phyloP scores from a whole-genome alignment of 2,113 vertebrate genomes.

The Anarhynchus alexandrinus region DNA sequence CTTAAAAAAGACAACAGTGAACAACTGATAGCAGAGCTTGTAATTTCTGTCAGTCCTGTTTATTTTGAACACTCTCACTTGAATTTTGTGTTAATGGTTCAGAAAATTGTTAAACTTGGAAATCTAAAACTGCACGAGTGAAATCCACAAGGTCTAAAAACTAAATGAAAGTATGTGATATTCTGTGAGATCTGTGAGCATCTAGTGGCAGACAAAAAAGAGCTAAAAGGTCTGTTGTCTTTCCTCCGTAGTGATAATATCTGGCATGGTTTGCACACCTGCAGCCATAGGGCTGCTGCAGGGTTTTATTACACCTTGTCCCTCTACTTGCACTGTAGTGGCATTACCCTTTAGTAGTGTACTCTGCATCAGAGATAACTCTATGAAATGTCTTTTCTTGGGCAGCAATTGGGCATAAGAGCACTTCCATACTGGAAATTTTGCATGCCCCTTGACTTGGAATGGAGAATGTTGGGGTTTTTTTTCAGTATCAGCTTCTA shows the following conservation, averaged over 20 bases:
- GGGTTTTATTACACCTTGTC: not conserved
- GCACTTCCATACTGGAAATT: not conserved
- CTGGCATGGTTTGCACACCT: not conserved
- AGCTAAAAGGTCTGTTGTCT: not conserved
- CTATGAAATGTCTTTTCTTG: not conserved
- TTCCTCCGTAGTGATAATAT: not conserved
- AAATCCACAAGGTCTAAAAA: not conserved
- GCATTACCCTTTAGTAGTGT: not conserved
- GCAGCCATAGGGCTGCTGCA: not conserved
- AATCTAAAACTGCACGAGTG: not conserved
- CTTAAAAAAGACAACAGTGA: not conserved
- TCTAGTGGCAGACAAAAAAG: not conserved
- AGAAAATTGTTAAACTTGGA: not conserved
- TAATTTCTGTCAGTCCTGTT: not conserved
- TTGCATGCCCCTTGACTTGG: not conserved
- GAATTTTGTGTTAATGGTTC: not conserved
- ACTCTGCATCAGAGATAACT: not conserved
- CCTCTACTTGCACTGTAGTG: not conserved
- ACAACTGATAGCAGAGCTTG: not conserved
- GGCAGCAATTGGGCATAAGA: not conserved
- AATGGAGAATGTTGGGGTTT: accelerated
- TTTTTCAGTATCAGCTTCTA: not conserved
- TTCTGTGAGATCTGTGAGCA: not conserved
- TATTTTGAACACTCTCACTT: not conserved
- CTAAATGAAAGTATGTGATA: not conserved